Evolutionary conservation across 2,888 invertebrate species (phyloP).

Genomic region (Conchocele bisecta): DNA sequence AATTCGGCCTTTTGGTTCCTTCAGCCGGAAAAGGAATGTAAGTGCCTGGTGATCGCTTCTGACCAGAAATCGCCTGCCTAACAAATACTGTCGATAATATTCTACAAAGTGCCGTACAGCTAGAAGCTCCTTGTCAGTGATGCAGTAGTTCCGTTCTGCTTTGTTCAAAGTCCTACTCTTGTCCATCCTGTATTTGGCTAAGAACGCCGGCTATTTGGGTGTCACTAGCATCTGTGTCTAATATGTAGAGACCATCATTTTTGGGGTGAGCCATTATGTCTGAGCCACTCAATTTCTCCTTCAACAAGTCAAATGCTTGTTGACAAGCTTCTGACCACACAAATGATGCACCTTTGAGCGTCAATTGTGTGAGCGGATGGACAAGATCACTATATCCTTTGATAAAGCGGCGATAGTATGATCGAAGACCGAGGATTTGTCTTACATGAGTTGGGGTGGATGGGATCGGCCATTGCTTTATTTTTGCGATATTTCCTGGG

Average conservation of each 20-base stretch:
- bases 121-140: slow-evolving; percentile 4
- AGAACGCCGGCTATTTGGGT: neutral
- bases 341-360: slow-evolving; percentile 8
- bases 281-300: slow-evolving; percentile 12
- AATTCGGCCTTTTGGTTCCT: slow-evolving; percentile 45
- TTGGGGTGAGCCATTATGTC: slow-evolving; percentile 52
- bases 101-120: neutral
- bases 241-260: slow-evolving; percentile 21
- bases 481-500: slow-evolving; percentile 1
- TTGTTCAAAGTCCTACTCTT: neutral
- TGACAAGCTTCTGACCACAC: slow-evolving; percentile 12
- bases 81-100: neutral
- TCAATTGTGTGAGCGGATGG: slow-evolving; percentile 19
- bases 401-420: slow-evolving; percentile 20
- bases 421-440: neutral
- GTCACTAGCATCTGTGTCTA: slow-evolving; percentile 1
- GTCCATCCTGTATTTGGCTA: neutral
- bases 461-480: neutral
- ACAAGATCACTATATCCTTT: slow-evolving; percentile 18
- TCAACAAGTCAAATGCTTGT: slow-evolving; percentile 39
- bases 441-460: slow-evolving; percentile 1
- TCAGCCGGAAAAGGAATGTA: slow-evolving; percentile 43
- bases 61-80: slow-evolving; percentile 11
- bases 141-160: neutral
- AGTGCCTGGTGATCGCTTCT: slow-evolving; percentile 19